Evolutionary conservation across 2,888 invertebrate genomes (phyloP), one percentile per base, ranked within the genome.

Genomic region (Cosmia pyralina): DNA sequence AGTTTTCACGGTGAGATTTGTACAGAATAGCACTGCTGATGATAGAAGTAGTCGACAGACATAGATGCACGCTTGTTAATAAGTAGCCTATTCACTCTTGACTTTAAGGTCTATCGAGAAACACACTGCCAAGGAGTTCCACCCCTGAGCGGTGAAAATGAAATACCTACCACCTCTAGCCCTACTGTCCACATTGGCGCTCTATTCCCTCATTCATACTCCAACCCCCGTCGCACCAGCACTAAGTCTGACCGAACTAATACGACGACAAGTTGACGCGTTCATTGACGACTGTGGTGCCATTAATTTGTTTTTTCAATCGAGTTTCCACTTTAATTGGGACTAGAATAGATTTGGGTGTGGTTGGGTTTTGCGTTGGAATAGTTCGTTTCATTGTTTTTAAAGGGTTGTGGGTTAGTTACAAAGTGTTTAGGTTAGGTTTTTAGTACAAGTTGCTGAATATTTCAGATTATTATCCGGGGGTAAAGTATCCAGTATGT

Each of bases 271-370:
- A 83, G 75, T 81, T 71, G 81, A 79, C 83, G 62, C 68, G 55
- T 83, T 64, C 71, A 79, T 73, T 82, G 83, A 81, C 48, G 65
- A 50, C 53, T 58, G 79, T 44, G 71, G 71, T 71, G 69, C 50
- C 75, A 57, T 75, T 79, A 53, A 75, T 79, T 83, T 67, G 80
- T 83, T 79, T 79, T 79, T 81, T 79, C 68, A 60, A 79, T 83
- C 66, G 48, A 57, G 44, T 70, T 69, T 72, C 66, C 50, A 57
- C 11, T 83, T 79, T 71, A 75, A 79, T 81, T 79, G 63, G 66
- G 52, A 68, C 52, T 13, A 22, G 67, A 83, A 75, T 79, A 69
- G 70, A 55, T 65, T 70, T 67, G 48, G 74, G 53, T 55, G 69
- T 50, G 63, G 41, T 63, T n/a, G 68, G 4, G 55, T 60, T 71